Percentiles rank a stretch among this genome's conserved stretches.
Conservation (phyloP, 2,888 invertebrate genomes). For the Synergus gifuensis region DNA sequence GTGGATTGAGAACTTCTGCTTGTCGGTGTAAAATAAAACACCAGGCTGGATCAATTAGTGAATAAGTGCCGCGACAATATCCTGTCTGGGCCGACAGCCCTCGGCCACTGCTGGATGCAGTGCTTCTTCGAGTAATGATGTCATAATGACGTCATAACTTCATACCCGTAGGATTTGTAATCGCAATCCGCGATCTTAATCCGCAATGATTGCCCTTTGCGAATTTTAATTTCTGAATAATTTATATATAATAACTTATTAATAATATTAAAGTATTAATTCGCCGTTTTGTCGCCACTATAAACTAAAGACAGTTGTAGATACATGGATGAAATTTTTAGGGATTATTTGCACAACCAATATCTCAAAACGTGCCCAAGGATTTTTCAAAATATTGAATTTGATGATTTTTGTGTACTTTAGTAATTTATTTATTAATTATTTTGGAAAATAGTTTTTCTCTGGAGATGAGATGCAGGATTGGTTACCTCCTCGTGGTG, state of each 20-base stretch:
- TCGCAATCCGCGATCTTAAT: conserved; percentile 7
- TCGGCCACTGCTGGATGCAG: conserved; percentile 57
- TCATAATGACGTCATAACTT: conserved; percentile 61
- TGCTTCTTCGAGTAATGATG: conserved; percentile 56
- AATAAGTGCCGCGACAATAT: conserved; percentile 74
- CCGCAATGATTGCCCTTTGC: neutral
- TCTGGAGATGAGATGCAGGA: too few species aligned
- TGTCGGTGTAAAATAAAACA: conserved; percentile 70
- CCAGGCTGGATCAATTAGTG: conserved; percentile 74
- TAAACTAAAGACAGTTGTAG: too few species aligned
- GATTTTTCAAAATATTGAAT: too few species aligned
- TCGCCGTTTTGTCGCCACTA: too few species aligned
- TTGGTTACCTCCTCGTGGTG: too few species aligned
- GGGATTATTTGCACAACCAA: too few species aligned
- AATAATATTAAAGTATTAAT: too few species aligned
- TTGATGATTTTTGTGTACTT: too few species aligned
- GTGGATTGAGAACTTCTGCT: conserved; percentile 66
- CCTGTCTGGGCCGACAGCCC: conserved; percentile 68
- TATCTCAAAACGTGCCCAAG: too few species aligned
- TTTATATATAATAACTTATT: neutral
- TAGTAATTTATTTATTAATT: too few species aligned
- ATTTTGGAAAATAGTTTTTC: too few species aligned
- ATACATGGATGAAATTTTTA: too few species aligned
- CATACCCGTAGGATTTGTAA: conserved; percentile 8
- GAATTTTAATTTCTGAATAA: neutral